Evolutionary conservation across 2,797 vertebrate genomes (phyloP).

Genomic region (Chromis chromis): DNA sequence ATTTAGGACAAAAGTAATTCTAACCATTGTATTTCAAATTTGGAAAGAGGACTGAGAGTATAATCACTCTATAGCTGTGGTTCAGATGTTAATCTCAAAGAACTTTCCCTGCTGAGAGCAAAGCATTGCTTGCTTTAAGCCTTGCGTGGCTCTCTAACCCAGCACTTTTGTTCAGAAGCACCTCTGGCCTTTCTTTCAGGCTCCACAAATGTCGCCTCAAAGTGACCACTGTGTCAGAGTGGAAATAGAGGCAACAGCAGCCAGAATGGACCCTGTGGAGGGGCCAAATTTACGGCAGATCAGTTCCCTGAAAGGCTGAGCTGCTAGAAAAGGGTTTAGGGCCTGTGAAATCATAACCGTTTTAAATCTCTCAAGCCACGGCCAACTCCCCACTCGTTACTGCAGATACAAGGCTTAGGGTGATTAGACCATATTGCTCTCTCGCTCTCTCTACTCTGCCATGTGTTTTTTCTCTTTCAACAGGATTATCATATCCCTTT

Average conservation of each 20-base stretch:
- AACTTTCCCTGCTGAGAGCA: slow-evolving; percentile 67
- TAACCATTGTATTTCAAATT: slow-evolving; percentile 20
- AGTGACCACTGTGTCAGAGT: slow-evolving; percentile 53
- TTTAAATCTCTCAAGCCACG: slow-evolving; percentile 72
- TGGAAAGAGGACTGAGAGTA: slow-evolving; percentile 24
- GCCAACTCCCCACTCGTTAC: slow-evolving; percentile 67
- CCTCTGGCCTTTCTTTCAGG: slow-evolving; percentile 59
- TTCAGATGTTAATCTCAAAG: slow-evolving; percentile 71
- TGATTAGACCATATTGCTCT: slow-evolving; percentile 73
- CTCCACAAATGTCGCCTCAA: slow-evolving; percentile 54
- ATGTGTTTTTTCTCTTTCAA: slow-evolving; percentile 65
- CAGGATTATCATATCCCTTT: slow-evolving; percentile 74
- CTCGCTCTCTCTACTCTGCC: slow-evolving; percentile 44
- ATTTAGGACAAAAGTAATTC: slow-evolving; percentile 20
- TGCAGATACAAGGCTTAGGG: slow-evolving; percentile 73
- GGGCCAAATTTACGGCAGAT: slow-evolving; percentile 49
- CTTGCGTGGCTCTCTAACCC: slow-evolving; percentile 54
- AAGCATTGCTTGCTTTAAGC: slow-evolving; percentile 62
- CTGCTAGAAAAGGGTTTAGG: slow-evolving; percentile 57
- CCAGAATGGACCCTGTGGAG: slow-evolving; percentile 36
- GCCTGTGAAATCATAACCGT: slow-evolving; percentile 74
- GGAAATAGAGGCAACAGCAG: slow-evolving; percentile 44
- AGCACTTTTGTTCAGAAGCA: slow-evolving; percentile 61
- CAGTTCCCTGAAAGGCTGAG: slow-evolving; percentile 46
- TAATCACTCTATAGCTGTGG: slow-evolving; percentile 47